A percentile compares a stretch with the other conserved stretches of the same genome.
phyloP scores from a whole-genome alignment of 2,888 invertebrate genomes.

The Salpingus planirostris region DNA sequence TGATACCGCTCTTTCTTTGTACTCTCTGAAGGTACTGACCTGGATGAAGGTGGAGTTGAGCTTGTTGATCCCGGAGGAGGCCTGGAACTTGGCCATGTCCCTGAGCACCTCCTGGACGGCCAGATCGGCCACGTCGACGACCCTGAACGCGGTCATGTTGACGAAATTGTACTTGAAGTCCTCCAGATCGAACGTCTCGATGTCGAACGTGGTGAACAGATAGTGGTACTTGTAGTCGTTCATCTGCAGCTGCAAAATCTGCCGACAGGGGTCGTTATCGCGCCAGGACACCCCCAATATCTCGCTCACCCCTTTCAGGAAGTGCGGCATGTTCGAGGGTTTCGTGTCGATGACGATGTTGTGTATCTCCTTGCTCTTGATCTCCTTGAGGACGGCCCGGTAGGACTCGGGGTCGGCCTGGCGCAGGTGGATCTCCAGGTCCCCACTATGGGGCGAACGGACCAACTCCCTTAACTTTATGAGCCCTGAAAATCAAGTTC shows the following conservation, averaged over 20 bases:
- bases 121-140: conserved; percentile 60
- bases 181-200: conserved; percentile 58
- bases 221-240: conserved; percentile 80
- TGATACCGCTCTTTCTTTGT: too few species aligned
- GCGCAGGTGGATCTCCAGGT: conserved; percentile 60
- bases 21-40: conserved; percentile 29
- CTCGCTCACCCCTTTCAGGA: conserved; percentile 63
- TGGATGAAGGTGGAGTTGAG: conserved; percentile 37
- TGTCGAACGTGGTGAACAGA: conserved; percentile 64
- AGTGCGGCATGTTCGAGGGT: conserved; percentile 59
- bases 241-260: conserved; percentile 76
- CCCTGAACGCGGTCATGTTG: conserved; percentile 66
- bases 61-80: conserved; percentile 25
- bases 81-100: conserved; percentile 61
- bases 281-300: neutral
- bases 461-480: conserved; percentile 64
- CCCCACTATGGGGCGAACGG: conserved; percentile 49
- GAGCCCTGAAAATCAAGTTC: conserved; percentile 48
- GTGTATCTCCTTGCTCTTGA: conserved; percentile 67
- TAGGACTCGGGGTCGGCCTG: conserved; percentile 59
- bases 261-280: too few species aligned
- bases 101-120: conserved; percentile 58
- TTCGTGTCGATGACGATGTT: conserved; percentile 71
- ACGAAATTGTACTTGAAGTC: conserved; percentile 70
- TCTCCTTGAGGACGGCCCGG: conserved; percentile 58